Evolutionary conservation across 2,113 vertebrate species (phyloP).

Genomic region (Grus americana): DNA sequence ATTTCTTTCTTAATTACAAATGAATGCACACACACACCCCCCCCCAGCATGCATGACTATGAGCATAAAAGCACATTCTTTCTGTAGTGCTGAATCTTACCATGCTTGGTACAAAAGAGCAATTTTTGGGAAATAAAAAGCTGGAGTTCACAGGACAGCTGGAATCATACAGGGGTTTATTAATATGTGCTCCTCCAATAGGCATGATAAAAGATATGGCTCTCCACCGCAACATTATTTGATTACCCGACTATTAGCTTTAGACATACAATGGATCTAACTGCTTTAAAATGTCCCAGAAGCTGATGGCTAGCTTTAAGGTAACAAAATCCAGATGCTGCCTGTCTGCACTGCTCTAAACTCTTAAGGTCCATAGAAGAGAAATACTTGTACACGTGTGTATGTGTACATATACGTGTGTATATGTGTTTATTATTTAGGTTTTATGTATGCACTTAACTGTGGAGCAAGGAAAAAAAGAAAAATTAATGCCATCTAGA

Average conservation of each 20-base stretch:
- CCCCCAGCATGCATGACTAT: neutral
- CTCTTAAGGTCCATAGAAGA: slow-evolving; percentile 22
- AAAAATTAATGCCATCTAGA: neutral
- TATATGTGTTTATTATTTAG: slow-evolving; percentile 6
- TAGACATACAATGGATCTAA: slow-evolving; percentile 61
- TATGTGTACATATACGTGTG: neutral
- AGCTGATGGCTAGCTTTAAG: slow-evolving; percentile 72
- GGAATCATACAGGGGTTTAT: slow-evolving; percentile 20
- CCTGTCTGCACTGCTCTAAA: slow-evolving; percentile 59
- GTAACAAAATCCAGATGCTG: slow-evolving; percentile 80
- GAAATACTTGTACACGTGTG: neutral
- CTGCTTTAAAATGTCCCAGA: slow-evolving; percentile 73
- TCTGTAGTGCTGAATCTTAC: slow-evolving; percentile 13
- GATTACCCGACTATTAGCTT: slow-evolving; percentile 69
- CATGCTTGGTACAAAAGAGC: neutral
- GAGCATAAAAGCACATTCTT: slow-evolving; percentile 31
- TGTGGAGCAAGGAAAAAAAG: neutral
- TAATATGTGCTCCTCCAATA: neutral
- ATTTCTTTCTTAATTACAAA: slow-evolving; percentile 16
- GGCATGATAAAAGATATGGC: slow-evolving; percentile 26
- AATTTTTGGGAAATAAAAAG: neutral
- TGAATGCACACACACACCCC: neutral
- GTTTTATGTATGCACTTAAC: neutral
- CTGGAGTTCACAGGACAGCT: neutral
- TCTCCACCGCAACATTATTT: slow-evolving; percentile 33